Evolutionary conservation across 1,140 invertebrate genomes (phyloP).

Genomic region (Rhagoletis pomonella): DNA sequence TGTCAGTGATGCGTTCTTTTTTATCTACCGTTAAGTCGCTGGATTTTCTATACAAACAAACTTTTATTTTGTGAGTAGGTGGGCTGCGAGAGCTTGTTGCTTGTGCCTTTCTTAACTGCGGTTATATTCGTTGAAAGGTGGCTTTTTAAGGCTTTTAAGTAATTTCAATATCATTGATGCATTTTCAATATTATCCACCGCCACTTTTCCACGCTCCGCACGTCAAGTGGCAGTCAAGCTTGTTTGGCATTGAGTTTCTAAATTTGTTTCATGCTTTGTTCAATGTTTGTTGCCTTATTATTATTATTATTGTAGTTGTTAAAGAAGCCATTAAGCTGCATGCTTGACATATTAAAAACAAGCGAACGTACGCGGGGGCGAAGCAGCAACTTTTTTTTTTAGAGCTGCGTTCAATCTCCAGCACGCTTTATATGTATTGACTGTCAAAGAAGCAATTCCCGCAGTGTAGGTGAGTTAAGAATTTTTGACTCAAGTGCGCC

Average conservation of each 20-base stretch:
- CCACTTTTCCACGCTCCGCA: neutral
- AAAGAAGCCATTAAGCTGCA: constrained; percentile 51
- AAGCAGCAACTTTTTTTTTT: neutral
- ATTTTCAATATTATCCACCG: constrained; percentile 37
- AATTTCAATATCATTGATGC: constrained; percentile 52
- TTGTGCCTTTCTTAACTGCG: neutral
- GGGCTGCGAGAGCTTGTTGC: no score
- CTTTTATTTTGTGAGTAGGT: neutral
- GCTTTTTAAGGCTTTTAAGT: constrained; percentile 47
- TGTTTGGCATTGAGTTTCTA: neutral
- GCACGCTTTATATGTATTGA: neutral
- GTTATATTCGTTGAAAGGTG: constrained; percentile 29
- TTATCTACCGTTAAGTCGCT: neutral
- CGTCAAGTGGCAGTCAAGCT: neutral
- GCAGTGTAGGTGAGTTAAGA: constrained; percentile 18
- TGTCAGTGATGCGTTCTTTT: neutral
- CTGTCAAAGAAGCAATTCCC: constrained; percentile 44
- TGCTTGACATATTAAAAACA: constrained; percentile 52
- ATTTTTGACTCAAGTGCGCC: neutral
- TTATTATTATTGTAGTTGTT: constrained; percentile 23
- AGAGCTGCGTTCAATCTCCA: neutral
- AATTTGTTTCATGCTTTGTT: neutral
- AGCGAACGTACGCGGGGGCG: neutral
- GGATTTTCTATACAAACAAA: constrained; percentile 1
- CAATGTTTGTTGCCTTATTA: constrained; percentile 34